Evolutionary conservation across 1,140 invertebrate genomes (phyloP).

Genomic region (Diachasma alloeum): DNA sequence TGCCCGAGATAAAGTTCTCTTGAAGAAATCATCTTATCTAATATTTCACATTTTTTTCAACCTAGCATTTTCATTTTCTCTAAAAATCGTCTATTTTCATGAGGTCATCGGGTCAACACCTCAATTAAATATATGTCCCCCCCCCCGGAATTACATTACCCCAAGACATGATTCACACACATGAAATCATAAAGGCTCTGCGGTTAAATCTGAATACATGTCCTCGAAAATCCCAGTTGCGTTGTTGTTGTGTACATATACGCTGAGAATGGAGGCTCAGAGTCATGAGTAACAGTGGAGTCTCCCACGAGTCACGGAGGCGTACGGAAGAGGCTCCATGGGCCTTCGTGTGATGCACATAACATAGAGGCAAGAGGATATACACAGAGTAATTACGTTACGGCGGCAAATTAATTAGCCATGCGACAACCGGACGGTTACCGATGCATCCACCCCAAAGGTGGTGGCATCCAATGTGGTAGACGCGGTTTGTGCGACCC

Average conservation of each 20-base stretch:
- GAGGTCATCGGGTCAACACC: not conserved
- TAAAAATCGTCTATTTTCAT: too few species aligned
- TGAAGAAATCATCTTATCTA: too few species aligned
- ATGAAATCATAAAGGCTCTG: not conserved
- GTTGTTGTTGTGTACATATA: not conserved
- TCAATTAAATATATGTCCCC: not conserved
- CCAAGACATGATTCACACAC: not conserved
- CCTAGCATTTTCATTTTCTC: too few species aligned
- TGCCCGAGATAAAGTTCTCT: too few species aligned
- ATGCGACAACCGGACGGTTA: constrained; percentile 46
- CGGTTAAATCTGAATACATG: not conserved
- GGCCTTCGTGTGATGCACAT: constrained; percentile 6
- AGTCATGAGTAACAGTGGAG: not conserved
- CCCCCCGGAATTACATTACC: not conserved
- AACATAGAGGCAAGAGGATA: constrained; percentile 14
- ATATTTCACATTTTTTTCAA: too few species aligned
- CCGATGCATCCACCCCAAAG: constrained; percentile 42
- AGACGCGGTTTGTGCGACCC: constrained; percentile 27
- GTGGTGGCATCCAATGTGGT: constrained; percentile 33
- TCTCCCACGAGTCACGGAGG: constrained; percentile 6
- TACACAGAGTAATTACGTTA: constrained; percentile 52
- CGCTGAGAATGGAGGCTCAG: not conserved
- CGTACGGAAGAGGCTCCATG: not conserved
- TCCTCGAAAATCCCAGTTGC: not conserved
- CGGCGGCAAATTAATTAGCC: constrained; percentile 55